These are phyloP conservation scores for Lutjanus erythropterus DNA, from an alignment of 2,113 vertebrate species.

Conservation along the genomic window DNA sequence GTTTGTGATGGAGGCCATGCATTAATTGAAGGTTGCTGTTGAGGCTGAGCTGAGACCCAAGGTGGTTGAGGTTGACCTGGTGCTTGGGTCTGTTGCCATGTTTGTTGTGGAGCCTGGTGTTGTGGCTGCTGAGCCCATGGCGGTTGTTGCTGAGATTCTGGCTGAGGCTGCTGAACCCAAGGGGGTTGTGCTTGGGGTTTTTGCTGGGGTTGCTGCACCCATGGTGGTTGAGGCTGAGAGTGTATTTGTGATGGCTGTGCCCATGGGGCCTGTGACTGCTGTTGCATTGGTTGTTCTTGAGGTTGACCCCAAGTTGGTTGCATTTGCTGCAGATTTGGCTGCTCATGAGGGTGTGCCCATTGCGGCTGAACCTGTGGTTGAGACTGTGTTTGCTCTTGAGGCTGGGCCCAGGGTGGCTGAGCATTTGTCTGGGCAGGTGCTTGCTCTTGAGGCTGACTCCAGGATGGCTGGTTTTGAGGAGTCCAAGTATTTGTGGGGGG, in stretches of 20 bases:
- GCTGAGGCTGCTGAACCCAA: slow-evolving; percentile 73
- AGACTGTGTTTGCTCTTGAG: slow-evolving; percentile 58
- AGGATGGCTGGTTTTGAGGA: slow-evolving; percentile 62
- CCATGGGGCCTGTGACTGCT: slow-evolving; percentile 73
- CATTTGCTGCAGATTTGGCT: slow-evolving; percentile 64
- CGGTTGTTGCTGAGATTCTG: slow-evolving; percentile 71
- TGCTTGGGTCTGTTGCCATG: slow-evolving; percentile 68
- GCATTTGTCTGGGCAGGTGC: slow-evolving; percentile 40
- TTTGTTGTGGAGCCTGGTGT: slow-evolving; percentile 61
- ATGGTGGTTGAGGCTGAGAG: slow-evolving; percentile 68
- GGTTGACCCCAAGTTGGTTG: slow-evolving; percentile 72
- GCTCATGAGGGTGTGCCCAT: slow-evolving; percentile 65
- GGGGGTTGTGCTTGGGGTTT: slow-evolving; percentile 64
- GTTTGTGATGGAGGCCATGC: slow-evolving; percentile 68
- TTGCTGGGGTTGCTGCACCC: slow-evolving; percentile 74
- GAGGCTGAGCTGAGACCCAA: slow-evolving; percentile 2
- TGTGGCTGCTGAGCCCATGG: slow-evolving; percentile 73
- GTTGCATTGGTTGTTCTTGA: slow-evolving; percentile 67
- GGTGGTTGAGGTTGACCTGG: slow-evolving; percentile 44
- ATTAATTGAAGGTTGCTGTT: slow-evolving; percentile 58
- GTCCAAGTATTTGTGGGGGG: slow-evolving; percentile 67
- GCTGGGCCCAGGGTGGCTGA: slow-evolving; percentile 67
- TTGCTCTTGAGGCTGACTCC: slow-evolving; percentile 69
- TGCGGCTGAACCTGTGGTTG: slow-evolving; percentile 68
- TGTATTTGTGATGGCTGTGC: slow-evolving; percentile 67